These are phyloP conservation scores for Drosophila bocqueti DNA, from an alignment of 1,140 invertebrate genomes.

Conservation along the genomic window DNA sequence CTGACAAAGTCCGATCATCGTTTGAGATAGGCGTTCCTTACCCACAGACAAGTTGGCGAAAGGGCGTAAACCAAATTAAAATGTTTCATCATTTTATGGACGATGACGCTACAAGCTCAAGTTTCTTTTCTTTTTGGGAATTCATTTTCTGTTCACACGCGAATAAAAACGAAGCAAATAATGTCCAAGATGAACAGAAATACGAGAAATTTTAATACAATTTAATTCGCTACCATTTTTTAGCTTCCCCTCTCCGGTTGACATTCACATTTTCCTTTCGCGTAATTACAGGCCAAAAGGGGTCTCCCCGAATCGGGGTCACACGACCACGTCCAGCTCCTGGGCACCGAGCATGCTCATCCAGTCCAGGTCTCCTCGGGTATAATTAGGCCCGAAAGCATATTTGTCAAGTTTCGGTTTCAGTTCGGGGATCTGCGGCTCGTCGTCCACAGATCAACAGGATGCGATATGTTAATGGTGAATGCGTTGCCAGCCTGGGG, in stretches of 20 bases:
- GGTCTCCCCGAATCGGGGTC: conserved; percentile 66
- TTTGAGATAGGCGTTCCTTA: conserved; percentile 40
- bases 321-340: conserved; percentile 33
- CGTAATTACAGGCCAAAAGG: conserved; percentile 66
- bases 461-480: conserved; percentile 81
- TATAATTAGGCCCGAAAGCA: conserved; percentile 80
- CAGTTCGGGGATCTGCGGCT: conserved; percentile 27
- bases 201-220: conserved; percentile 74
- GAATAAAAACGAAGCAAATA: conserved; percentile 33
- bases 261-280: conserved; percentile 76
- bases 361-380: conserved; percentile 34
- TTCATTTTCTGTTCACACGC: conserved; percentile 63
- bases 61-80: conserved; percentile 59
- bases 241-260: conserved; percentile 49
- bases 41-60: conserved; percentile 25
- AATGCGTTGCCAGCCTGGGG: conserved; percentile 48
- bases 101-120: conserved; percentile 9
- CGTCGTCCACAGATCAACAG: conserved; percentile 61
- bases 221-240: conserved; percentile 75
- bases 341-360: conserved; percentile 65
- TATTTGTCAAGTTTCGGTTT: conserved; percentile 75
- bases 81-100: conserved; percentile 59
- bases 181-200: conserved; percentile 30
- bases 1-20: conserved; percentile 41
- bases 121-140: conserved; percentile 40